A percentile compares a stretch with the other conserved stretches of the same genome.
Conservation (phyloP, 1,140 invertebrate species). For the Drosophila sp. region DNA sequence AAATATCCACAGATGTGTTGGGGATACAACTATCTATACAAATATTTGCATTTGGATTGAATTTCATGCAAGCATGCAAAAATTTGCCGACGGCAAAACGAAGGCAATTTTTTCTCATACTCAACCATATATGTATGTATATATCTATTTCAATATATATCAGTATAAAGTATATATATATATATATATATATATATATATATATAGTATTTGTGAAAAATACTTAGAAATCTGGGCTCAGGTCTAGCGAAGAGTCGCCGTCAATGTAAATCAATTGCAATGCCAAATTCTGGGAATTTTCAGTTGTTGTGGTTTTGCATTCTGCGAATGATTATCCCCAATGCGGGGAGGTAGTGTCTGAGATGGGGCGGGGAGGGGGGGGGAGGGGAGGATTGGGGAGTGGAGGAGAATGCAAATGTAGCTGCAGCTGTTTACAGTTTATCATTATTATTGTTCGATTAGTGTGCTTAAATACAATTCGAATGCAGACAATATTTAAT, state of each 20-base stretch:
- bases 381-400: no score
- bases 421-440: conserved; percentile 16
- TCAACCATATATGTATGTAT: background rate
- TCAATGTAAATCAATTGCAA: conserved; percentile 49
- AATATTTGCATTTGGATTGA: conserved; percentile 61
- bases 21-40: conserved; percentile 23
- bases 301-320: conserved; percentile 15
- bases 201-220: conserved; percentile 5
- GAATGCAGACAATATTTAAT: background rate
- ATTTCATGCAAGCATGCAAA: conserved; percentile 60
- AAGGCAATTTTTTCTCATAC: background rate
- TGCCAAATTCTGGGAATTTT: conserved; percentile 33
- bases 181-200: conserved; percentile 9
- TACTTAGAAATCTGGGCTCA: conserved; percentile 3
- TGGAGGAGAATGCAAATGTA: background rate
- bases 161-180: conserved; percentile 5
- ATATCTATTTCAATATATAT: no score
- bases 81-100: conserved; percentile 67
- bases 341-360: background rate
- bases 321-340: conserved; percentile 13
- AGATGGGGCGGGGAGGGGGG: no score
- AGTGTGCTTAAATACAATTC: background rate
- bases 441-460: conserved; percentile 35
- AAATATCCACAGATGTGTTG: background rate
- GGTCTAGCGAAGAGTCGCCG: conserved; percentile 21